Base-by-base conservation (phyloP, 2,888 invertebrate genomes). In the Glyphotaelius pellucidus region DNA sequence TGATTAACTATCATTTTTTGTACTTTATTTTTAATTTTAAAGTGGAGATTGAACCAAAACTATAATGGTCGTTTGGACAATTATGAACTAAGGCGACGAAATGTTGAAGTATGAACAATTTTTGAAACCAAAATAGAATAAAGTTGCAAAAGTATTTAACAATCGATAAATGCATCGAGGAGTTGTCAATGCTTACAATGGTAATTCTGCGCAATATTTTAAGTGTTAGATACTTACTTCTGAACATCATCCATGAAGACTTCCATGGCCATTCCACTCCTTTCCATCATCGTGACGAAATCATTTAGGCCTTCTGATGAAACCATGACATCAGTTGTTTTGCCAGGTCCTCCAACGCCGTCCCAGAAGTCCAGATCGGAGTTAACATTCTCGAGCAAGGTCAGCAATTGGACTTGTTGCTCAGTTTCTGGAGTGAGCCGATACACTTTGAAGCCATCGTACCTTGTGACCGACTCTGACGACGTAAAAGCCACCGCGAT, bases 311-410 rank as follows among this genome's bases (percentile, higher is more conserved):
- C 92, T 93, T 94, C 94, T 15, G 96, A 96, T 90, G 95, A 95
- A 90, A 96, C 95, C 94, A 96, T 96, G 25, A 97, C 94, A 94
- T 96, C 96, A 0, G 96, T 95, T 91, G 94, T 95, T 89, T 96
- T 95, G 2, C 95, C 95, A 12, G 95, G 94, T 7, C 93, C 93
- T 15, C 95, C 95, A 0, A 96, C 95, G 7, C 95, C 94, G 94
- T 95, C 94, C 95, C 96, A 95, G 93, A 97, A 96, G 90, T 96
- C 95, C 7, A 96, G 94, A 0, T 95, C 95, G 91, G 67, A 95
- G 42, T 95, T 91, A 95, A 19, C 94, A n/a, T 90, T 31, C 15
- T 38, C 15, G 11, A 90, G 15, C 5, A 67, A 38, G 35, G 42
- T 31, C 3, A 90, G 84, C 3, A 85, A 3, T 15, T 90, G n/a